These are phyloP conservation scores for Neostethus bicornis DNA, from an alignment of 2,797 vertebrate species.

Conservation along the genomic window DNA sequence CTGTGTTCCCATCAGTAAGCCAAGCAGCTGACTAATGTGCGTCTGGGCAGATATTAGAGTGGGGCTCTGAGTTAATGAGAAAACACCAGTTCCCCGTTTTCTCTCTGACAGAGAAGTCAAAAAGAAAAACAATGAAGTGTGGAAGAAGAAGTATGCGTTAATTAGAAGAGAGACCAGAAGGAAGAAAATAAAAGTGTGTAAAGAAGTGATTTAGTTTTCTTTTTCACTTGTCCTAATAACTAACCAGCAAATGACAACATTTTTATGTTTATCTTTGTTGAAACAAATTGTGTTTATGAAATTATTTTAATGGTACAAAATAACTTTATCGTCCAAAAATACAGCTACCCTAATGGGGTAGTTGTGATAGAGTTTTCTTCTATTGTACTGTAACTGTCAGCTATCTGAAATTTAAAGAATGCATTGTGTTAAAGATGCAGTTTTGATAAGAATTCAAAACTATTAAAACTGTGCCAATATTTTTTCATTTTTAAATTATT, in stretches of 20 bases:
- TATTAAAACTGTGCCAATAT: no score
- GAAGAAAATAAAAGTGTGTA: not conserved
- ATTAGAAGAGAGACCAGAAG: constrained; percentile 37
- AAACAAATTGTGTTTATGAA: not conserved
- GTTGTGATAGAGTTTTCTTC: no score
- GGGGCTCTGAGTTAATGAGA: constrained; percentile 66
- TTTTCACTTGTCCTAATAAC: not conserved
- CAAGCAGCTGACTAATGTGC: constrained; percentile 74
- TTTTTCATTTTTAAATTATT: no score
- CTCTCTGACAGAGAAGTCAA: constrained; percentile 42
- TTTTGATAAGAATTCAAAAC: no score
- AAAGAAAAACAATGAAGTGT: constrained; percentile 26
- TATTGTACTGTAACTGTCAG: no score
- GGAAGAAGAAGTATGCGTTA: constrained; percentile 19
- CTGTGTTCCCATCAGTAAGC: constrained; percentile 66
- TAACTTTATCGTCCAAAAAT: not conserved
- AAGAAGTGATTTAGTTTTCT: not conserved
- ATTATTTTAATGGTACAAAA: not conserved
- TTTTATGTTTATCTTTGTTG: not conserved
- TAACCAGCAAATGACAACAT: not conserved
- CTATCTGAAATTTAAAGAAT: no score
- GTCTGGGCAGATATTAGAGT: constrained; percentile 72
- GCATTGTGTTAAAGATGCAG: no score
- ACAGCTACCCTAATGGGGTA: not conserved
- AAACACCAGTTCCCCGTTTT: constrained; percentile 53